phyloP scores from a whole-genome alignment of 2,797 vertebrate genomes.

The Linurgus olivaceus region DNA sequence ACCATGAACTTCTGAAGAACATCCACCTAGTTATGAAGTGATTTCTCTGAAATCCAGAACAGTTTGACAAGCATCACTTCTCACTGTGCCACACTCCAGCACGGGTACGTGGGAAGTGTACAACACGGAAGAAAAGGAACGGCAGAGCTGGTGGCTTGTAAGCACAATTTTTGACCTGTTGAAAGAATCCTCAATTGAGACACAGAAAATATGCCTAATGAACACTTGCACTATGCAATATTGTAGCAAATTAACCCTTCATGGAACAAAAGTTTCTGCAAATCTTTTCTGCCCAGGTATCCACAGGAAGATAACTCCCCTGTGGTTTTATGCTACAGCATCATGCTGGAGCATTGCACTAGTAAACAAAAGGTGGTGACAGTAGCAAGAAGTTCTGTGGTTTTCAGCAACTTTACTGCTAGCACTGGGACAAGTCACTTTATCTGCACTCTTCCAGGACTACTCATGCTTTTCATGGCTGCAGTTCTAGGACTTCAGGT shows the following conservation, averaged over 20 bases:
- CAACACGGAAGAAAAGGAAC: not conserved
- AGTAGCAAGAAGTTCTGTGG: not conserved
- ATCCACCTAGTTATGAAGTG: not conserved
- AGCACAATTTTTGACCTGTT: not conserved
- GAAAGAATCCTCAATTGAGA: not conserved
- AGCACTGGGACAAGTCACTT: not conserved
- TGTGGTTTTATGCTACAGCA: not conserved
- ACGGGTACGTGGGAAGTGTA: not conserved
- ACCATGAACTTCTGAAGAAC: not conserved
- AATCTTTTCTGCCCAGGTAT: not conserved
- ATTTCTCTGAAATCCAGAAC: not conserved
- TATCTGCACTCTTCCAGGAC: not conserved
- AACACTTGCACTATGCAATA: not conserved
- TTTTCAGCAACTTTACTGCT: not conserved
- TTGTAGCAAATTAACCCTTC: not conserved
- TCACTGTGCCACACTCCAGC: not conserved
- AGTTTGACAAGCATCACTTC: not conserved
- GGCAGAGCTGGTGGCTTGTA: not conserved
- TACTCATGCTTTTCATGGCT: not conserved
- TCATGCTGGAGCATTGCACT: not conserved
- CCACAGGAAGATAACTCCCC: not conserved
- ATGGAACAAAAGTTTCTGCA: not conserved
- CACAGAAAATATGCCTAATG: accelerated
- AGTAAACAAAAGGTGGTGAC: not conserved
- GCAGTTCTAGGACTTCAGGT: not conserved